These are phyloP conservation scores for Choloepus didactylus DNA, from an alignment of 2,797 vertebrate genomes.

Conservation along the genomic window DNA sequence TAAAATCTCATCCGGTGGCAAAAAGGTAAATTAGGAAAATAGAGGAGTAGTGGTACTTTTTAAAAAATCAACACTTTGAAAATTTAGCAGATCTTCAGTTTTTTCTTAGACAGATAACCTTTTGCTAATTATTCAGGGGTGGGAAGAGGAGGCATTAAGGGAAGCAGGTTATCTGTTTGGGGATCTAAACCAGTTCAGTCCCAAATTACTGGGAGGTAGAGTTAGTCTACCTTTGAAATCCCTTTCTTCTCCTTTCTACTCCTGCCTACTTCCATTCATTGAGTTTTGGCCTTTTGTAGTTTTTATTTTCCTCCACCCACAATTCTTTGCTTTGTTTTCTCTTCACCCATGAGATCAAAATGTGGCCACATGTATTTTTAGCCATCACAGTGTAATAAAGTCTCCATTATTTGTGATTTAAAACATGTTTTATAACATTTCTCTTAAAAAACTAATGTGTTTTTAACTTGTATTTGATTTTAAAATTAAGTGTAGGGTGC, in stretches of 20 bases:
- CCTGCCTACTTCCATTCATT: constrained; percentile 29
- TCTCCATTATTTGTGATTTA: constrained; percentile 58
- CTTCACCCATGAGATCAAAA: constrained; percentile 63
- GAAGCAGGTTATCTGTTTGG: not conserved
- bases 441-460: constrained; percentile 9
- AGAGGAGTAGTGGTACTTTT: constrained; percentile 56
- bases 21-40: constrained; percentile 91
- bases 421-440: constrained; percentile 51
- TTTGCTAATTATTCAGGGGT: constrained; percentile 64
- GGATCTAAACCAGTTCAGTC: constrained; percentile 20
- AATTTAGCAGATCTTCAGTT: not conserved
- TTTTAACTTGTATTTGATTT: constrained; percentile 44
- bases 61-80: constrained; percentile 45
- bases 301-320: constrained; percentile 14
- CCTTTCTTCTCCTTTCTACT: constrained; percentile 40
- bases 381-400: not conserved
- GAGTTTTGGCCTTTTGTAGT: constrained; percentile 52
- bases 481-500: constrained; percentile 56
- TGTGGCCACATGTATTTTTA: constrained; percentile 13
- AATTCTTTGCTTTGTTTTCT: constrained; percentile 50
- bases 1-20: constrained; percentile 94
- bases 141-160: not conserved
- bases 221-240: constrained; percentile 22
- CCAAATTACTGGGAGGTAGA: constrained; percentile 28
- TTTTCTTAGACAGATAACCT: constrained; percentile 25